A percentile compares a stretch with the other conserved stretches of the same genome.
Evolutionary conservation across 2,888 invertebrate species (phyloP).

Genomic region (Agrotis puta): DNA sequence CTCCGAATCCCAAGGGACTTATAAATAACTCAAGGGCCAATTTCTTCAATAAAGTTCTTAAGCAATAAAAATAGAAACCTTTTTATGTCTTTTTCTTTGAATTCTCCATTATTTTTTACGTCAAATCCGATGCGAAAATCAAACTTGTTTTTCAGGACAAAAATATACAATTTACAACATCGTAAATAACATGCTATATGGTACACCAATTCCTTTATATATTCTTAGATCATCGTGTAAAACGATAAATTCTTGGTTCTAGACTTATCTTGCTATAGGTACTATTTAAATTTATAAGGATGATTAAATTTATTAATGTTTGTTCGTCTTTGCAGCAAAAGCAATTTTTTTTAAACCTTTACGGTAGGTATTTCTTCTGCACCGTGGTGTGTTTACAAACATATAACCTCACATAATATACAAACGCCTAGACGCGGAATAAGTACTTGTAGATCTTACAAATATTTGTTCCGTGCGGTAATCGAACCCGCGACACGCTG

Average conservation of each 20-base stretch:
- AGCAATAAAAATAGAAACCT: conserved; percentile 14
- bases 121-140: conserved; percentile 14
- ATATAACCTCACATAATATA: too few species aligned
- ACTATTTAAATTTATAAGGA: too few species aligned
- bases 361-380: too few species aligned
- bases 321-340: too few species aligned
- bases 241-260: conserved; percentile 26
- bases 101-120: conserved; percentile 10
- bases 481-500: too few species aligned
- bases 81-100: neutral
- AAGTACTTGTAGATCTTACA: too few species aligned
- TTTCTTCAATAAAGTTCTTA: neutral
- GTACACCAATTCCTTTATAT: conserved; percentile 20
- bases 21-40: neutral
- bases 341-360: too few species aligned
- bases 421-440: too few species aligned
- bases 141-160: conserved; percentile 39
- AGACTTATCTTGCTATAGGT: too few species aligned
- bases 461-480: too few species aligned
- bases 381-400: too few species aligned
- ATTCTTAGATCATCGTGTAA: conserved; percentile 23
- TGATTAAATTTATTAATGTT: too few species aligned
- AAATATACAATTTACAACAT: conserved; percentile 36
- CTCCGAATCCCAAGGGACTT: neutral
- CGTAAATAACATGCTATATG: conserved; percentile 44